These are phyloP conservation scores for Ylistrum balloti DNA, from an alignment of 1,140 invertebrate genomes.

Conservation along the genomic window DNA sequence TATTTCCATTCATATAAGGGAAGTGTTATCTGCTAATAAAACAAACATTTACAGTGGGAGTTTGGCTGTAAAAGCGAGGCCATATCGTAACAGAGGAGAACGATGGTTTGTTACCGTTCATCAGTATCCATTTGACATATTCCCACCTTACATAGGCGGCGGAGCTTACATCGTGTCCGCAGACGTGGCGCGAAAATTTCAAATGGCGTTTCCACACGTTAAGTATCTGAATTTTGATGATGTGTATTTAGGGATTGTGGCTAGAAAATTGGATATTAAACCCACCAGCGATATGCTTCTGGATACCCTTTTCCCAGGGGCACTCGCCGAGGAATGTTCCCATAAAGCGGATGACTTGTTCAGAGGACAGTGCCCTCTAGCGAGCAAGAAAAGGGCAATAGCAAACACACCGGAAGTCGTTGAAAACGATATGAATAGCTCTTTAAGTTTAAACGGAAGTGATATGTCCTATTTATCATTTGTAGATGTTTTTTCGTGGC, in stretches of 20 bases:
- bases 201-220: constrained; percentile 45
- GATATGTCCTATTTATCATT: neutral
- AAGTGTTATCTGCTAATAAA: neutral
- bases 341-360: neutral
- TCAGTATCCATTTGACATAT: constrained; percentile 74
- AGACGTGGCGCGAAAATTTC: constrained; percentile 45
- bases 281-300: neutral
- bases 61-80: constrained; percentile 18
- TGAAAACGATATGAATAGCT: neutral
- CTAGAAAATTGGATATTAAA: constrained; percentile 36
- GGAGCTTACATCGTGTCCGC: constrained; percentile 65
- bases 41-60: constrained; percentile 22
- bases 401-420: neutral
- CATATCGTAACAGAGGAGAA: neutral
- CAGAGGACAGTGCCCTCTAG: neutral
- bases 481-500: neutral
- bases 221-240: constrained; percentile 55
- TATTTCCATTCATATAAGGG: constrained; percentile 45
- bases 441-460: neutral
- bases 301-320: neutral
- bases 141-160: constrained; percentile 77
- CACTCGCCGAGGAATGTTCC: neutral
- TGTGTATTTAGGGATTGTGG: constrained; percentile 55
- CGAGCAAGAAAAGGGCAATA: neutral
- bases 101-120: constrained; percentile 74